phyloP scores from a whole-genome alignment of 2,888 invertebrate species.

The Aproaerema taeniolella region DNA sequence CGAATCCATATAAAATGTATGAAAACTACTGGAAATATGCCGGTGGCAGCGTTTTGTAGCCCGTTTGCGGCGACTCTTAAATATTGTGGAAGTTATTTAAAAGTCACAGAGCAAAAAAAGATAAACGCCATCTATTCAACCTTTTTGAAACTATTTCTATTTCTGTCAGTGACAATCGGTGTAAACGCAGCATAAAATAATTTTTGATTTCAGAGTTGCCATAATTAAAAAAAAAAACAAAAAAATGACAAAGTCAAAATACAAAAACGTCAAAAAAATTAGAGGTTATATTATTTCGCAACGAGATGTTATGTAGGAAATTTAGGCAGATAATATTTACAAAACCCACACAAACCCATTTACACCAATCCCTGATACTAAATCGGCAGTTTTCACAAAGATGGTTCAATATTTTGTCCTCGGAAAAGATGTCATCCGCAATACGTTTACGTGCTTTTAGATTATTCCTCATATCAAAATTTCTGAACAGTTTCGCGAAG shows the following conservation, averaged over 20 bases:
- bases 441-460: constrained; percentile 42
- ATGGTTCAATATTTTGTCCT: constrained; percentile 29
- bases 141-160: too few species aligned
- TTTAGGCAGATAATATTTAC: constrained; percentile 39
- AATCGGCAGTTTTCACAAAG: constrained; percentile 31
- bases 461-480: constrained; percentile 44
- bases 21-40: too few species aligned
- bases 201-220: too few species aligned
- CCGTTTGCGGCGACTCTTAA: too few species aligned
- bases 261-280: constrained; percentile 21
- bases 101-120: too few species aligned
- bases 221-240: too few species aligned
- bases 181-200: too few species aligned
- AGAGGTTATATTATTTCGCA: constrained; percentile 58
- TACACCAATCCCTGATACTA: constrained; percentile 30
- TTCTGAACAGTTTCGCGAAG: constrained; percentile 56
- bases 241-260: constrained; percentile 21
- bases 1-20: too few species aligned
- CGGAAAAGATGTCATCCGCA: constrained; percentile 35
- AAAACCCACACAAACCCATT: constrained; percentile 31
- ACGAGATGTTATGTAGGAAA: constrained; percentile 54
- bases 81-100: too few species aligned
- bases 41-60: too few species aligned
- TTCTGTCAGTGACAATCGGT: too few species aligned
- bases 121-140: too few species aligned